phyloP scores from a whole-genome alignment of 1,140 invertebrate genomes.

The Trichoplusia ni region DNA sequence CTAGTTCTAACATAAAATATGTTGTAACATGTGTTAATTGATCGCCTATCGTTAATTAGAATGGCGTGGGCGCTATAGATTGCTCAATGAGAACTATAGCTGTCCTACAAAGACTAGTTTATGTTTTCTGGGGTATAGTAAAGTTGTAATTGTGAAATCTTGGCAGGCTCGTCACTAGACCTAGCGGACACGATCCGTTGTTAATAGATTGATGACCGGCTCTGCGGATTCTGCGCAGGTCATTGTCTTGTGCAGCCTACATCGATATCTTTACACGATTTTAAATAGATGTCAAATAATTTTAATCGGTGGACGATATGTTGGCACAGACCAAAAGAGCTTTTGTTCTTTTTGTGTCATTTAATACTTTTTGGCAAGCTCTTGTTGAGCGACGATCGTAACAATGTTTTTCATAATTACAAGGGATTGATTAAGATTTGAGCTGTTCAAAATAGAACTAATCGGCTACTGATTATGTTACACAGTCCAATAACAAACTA shows the following conservation, averaged over 20 bases:
- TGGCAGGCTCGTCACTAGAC: conserved; percentile 1
- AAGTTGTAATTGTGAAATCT: conserved; percentile 24
- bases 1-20: neutral
- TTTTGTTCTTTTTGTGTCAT: no score
- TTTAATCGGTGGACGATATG: no score
- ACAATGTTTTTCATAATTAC: no score
- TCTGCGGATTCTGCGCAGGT: conserved; percentile 9
- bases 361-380: no score
- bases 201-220: conserved; percentile 14
- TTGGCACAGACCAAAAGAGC: no score
- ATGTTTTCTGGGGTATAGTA: neutral
- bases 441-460: no score
- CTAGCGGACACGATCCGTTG: neutral
- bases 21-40: neutral
- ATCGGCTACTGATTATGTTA: no score
- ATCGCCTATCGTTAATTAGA: neutral
- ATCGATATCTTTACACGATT: no score
- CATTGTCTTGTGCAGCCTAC: conserved; percentile 11
- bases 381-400: no score
- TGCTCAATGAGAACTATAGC: neutral
- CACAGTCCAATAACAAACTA: no score
- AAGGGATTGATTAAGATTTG: no score
- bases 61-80: neutral
- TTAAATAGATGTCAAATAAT: no score
- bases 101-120: neutral